Percentiles rank a stretch among this genome's conserved stretches.
Evolutionary conservation across 1,140 invertebrate species (phyloP).

Genomic region (Bicyclus anynana): DNA sequence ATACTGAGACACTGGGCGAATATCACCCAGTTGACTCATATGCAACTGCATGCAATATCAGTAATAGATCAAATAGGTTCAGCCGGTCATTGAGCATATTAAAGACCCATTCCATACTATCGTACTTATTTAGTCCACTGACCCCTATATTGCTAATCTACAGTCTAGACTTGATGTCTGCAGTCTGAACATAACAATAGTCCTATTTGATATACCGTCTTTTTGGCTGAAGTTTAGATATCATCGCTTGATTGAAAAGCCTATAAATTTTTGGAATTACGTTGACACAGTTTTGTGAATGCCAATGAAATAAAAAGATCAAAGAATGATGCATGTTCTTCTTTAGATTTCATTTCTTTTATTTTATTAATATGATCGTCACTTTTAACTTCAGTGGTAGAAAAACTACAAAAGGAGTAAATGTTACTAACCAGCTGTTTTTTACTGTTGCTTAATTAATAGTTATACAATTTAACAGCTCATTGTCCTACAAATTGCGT

Average conservation of each 20-base stretch:
- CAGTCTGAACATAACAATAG: not conserved
- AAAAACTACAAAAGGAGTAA: no score
- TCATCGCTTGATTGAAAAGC: not conserved
- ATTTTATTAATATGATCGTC: no score
- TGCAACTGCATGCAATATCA: not conserved
- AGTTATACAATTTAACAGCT: no score
- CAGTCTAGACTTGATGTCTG: not conserved
- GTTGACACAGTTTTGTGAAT: no score
- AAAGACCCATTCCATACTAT: not conserved
- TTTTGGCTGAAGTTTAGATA: not conserved
- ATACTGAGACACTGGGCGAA: no score
- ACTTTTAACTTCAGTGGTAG: no score
- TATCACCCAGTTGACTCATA: not conserved
- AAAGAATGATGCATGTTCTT: no score
- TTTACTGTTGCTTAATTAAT: no score
- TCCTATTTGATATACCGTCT: not conserved
- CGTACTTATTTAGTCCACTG: not conserved
- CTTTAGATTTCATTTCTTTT: no score
- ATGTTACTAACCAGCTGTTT: no score
- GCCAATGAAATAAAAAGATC: no score
- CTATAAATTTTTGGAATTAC: not conserved
- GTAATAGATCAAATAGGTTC: not conserved
- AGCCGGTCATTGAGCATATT: not conserved
- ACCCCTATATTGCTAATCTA: not conserved
- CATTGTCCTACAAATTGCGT: no score